Conservation (phyloP, 2,113 vertebrate genomes). For the Notechis scutatus region DNA sequence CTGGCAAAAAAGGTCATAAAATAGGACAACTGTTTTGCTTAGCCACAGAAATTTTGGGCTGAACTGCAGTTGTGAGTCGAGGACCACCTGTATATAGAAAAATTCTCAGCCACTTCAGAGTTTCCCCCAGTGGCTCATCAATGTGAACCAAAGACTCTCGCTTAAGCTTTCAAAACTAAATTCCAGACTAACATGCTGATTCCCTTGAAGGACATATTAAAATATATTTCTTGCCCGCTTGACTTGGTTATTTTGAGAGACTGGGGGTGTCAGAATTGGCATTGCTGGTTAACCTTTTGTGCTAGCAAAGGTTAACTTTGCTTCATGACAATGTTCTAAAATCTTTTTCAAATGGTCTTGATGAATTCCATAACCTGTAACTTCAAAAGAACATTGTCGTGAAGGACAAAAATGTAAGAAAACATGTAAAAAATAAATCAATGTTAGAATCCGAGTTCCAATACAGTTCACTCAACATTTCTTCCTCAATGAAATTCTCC, state of each 20-base stretch:
- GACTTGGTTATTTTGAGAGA: not conserved
- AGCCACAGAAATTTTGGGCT: too few species aligned
- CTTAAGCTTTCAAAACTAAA: not conserved
- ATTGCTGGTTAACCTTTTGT: not conserved
- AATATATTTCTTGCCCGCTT: not conserved
- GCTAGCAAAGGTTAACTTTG: not conserved
- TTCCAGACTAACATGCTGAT: not conserved
- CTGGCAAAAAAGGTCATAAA: too few species aligned
- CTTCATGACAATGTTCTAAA: not conserved
- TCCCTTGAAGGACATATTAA: not conserved
- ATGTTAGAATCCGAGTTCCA: not conserved
- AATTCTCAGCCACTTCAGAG: not conserved
- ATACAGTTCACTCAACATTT: not conserved
- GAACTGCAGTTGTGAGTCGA: too few species aligned
- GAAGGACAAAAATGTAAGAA: not conserved
- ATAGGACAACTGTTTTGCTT: too few species aligned
- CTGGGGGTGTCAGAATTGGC: not conserved
- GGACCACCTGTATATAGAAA: not conserved
- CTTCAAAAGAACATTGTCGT: slow-evolving; percentile 4
- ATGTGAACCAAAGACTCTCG: not conserved
- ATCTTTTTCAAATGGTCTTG: not conserved
- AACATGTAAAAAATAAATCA: not conserved
- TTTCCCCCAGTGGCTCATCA: not conserved
- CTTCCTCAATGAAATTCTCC: slow-evolving; percentile 20
- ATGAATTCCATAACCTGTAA: not conserved